phyloP scores from a whole-genome alignment of 1,140 invertebrate species.

The Anoplolepis gracilipes region DNA sequence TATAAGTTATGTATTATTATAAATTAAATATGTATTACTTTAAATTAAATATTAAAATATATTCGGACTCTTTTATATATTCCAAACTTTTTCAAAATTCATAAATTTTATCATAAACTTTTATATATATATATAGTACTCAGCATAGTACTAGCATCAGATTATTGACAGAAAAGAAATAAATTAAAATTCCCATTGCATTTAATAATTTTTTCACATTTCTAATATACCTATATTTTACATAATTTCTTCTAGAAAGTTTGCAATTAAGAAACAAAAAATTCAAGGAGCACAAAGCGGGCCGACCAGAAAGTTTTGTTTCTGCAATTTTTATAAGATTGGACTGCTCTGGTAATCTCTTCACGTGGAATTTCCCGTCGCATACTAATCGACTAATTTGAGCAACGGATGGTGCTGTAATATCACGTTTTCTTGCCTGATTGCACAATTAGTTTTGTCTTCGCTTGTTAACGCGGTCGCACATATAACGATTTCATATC shows the following conservation, averaged over 20 bases:
- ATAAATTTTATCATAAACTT: neutral
- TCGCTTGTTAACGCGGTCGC: constrained; percentile 42
- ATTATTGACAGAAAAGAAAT: neutral
- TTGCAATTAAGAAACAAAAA: neutral
- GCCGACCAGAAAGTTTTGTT: constrained; percentile 31
- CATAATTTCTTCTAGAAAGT: neutral
- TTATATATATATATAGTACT: neutral
- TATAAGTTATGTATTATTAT: no score
- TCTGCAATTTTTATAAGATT: constrained; percentile 24
- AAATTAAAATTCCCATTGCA: neutral
- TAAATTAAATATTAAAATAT: no score
- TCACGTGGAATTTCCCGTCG: constrained; percentile 8
- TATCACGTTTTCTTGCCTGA: constrained; percentile 42
- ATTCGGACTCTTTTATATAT: no score
- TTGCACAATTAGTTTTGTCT: constrained; percentile 54
- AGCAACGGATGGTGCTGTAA: constrained; percentile 10
- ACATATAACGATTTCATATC: constrained; percentile 39
- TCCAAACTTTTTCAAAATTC: neutral
- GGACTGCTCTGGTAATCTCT: constrained; percentile 30
- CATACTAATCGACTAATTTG: constrained; percentile 50
- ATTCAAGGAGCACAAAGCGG: neutral
- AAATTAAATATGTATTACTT: no score
- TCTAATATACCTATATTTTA: neutral
- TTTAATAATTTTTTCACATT: neutral
- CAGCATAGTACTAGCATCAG: no score